Base-by-base conservation (phyloP, 2,797 vertebrate genomes). In the Steatocranus sp. region DNA sequence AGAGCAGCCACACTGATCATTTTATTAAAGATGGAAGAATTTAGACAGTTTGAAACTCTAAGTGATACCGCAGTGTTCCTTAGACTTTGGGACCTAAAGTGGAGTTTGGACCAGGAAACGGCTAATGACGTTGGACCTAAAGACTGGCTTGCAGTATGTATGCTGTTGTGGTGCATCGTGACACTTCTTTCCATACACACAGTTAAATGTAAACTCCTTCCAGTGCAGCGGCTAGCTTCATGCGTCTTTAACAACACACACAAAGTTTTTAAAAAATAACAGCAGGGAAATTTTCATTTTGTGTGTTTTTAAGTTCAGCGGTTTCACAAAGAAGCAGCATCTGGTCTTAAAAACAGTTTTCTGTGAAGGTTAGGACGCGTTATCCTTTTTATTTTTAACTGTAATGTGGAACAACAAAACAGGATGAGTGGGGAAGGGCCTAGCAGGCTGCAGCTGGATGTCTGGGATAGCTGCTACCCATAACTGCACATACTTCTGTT, bases 1-100 rank as follows among this genome's bases (percentile, higher is more conserved):
- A 56, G 15, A 56, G 15, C 15, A 0, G 0, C 27, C 8, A 32
- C 54, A 18, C 15, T 17, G 15, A 56, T 56, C 0, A 32, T 32
- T 56, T 56, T 56, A 32, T 56, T 18, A 32, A 30, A 56, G 27
- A 18, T 56, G 15, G 15, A 56, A 56, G 15, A 56, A 30, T 56
- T 30, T 56, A 32, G 54, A 18, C 8, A 1, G 15, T 56, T 18
- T 56, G 8, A 5, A 32, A 18, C 15, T 18, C 15, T 56, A 27
- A 56, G 15, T 32, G 15, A 56, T 56, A 30, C 8, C 1, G 2
- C 54, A 6, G 54, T 18, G 27, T 32, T 32, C 8, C 8, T 56
- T 30, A 30, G 53, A 56, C 27, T 56, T 56, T 56, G 27, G 5
- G 53, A 30, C 53, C 15, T 30, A 30, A 30, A 56, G 5, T 30